phyloP scores from a whole-genome alignment of 2,797 vertebrate species.

The Lepilemur septentrionalis region DNA sequence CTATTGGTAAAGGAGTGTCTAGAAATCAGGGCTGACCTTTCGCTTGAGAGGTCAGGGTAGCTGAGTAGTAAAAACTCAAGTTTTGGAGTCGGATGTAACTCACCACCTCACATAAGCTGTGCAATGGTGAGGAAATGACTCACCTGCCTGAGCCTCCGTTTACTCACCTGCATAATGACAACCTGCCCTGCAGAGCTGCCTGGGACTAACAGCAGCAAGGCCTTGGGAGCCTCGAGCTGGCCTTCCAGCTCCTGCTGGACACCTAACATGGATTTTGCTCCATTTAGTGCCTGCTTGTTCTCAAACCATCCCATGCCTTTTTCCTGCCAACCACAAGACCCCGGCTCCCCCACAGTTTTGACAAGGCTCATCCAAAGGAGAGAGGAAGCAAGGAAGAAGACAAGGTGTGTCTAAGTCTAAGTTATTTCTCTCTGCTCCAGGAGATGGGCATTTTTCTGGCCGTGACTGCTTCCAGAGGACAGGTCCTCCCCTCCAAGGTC shows the following conservation, averaged over 20 bases:
- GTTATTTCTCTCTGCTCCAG: background rate
- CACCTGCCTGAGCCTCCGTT: background rate
- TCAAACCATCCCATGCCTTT: background rate
- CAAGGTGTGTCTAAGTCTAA: background rate
- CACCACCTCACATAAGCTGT: rapidly evolving
- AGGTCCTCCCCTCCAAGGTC: background rate
- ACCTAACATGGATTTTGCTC: rapidly evolving
- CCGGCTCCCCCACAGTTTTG: background rate
- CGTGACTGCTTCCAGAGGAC: background rate
- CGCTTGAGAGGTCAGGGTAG: background rate
- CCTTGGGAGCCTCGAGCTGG: background rate
- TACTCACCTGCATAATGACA: background rate
- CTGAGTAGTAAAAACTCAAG: background rate
- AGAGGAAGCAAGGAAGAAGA: background rate
- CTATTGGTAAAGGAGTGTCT: background rate
- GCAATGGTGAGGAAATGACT: rapidly evolving
- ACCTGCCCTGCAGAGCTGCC: background rate
- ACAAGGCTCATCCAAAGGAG: background rate
- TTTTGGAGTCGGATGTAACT: background rate
- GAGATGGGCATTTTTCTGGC: background rate
- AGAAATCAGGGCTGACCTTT: background rate
- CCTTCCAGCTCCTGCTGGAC: background rate
- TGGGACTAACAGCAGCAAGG: background rate
- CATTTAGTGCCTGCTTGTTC: background rate
- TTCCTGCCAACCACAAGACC: background rate